A percentile compares a stretch with the other conserved stretches of the same genome.
Evolutionary conservation across 35 echinoderm and acorn worm species (phyloP).

Genomic region (Apostichopus parvimensis): DNA sequence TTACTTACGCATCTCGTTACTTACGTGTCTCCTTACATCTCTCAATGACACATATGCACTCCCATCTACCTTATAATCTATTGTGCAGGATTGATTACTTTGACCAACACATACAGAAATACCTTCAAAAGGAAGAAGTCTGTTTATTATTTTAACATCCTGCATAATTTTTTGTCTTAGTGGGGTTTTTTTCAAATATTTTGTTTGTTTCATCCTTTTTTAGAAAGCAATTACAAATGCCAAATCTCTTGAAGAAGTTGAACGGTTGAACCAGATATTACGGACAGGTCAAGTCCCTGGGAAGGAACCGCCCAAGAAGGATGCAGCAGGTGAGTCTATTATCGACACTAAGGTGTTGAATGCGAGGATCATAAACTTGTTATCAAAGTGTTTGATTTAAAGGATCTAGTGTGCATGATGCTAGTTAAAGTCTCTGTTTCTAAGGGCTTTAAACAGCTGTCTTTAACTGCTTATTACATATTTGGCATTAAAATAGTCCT

Average conservation of each 20-base stretch:
- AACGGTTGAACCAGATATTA: constrained; percentile 86
- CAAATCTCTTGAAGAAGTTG: constrained; percentile 89
- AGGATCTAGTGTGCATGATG: too few species aligned
- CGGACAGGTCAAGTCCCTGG: constrained; percentile 82
- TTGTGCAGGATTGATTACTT: too few species aligned
- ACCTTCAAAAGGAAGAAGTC: too few species aligned
- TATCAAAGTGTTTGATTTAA: background rate
- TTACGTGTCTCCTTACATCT: too few species aligned
- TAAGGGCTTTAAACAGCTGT: background rate
- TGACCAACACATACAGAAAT: too few species aligned
- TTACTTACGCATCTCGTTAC: too few species aligned
- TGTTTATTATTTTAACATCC: too few species aligned
- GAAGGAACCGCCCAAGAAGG: constrained; percentile 63
- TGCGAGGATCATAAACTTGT: background rate
- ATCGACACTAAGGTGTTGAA: background rate
- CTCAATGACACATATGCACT: too few species aligned
- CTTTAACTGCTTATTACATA: background rate
- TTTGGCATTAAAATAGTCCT: too few species aligned
- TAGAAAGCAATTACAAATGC: constrained; percentile 96
- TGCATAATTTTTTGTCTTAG: too few species aligned
- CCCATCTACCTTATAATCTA: too few species aligned
- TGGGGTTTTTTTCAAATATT: too few species aligned
- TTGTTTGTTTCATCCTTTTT: background rate
- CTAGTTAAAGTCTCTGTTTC: background rate
- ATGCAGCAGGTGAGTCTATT: constrained; percentile 28